Evolutionary conservation across 23 tunicate genomes (phyloP).

Genomic region (Oikopleura vanhoeffeni): DNA sequence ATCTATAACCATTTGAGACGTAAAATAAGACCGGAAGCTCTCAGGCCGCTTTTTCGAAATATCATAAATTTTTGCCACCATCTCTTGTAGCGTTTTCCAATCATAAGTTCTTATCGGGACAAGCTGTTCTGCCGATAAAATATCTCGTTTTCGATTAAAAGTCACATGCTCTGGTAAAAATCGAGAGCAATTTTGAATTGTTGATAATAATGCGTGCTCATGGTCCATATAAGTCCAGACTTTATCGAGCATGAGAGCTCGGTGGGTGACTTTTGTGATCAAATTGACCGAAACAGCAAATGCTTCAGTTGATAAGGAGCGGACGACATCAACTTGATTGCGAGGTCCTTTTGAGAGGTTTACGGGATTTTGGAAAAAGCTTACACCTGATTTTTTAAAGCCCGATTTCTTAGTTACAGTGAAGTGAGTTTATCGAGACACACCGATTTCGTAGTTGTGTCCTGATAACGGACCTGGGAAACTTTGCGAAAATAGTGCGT

Average conservation of each 20-base stretch:
- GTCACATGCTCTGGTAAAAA: neutral
- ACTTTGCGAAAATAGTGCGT: too few species aligned
- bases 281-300: neutral
- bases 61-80: neutral
- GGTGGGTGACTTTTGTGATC: neutral
- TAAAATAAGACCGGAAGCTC: neutral
- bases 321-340: neutral
- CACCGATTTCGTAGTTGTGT: too few species aligned
- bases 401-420: too few species aligned
- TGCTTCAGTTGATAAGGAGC: neutral
- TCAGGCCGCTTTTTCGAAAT: neutral
- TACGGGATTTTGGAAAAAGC: too few species aligned
- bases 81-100: neutral
- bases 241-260: neutral
- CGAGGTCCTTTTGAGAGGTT: too few species aligned
- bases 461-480: too few species aligned
- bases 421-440: too few species aligned
- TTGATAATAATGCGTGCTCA: neutral
- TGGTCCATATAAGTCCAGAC: neutral
- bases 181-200: neutral
- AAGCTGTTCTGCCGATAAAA: neutral
- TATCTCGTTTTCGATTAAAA: neutral
- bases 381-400: too few species aligned
- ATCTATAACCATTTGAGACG: neutral
- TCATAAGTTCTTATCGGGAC: neutral